Percentiles rank a stretch among this genome's conserved stretches.
These are phyloP conservation scores for Podargus strigoides DNA, from an alignment of 2,797 vertebrate species.

Conservation along the genomic window DNA sequence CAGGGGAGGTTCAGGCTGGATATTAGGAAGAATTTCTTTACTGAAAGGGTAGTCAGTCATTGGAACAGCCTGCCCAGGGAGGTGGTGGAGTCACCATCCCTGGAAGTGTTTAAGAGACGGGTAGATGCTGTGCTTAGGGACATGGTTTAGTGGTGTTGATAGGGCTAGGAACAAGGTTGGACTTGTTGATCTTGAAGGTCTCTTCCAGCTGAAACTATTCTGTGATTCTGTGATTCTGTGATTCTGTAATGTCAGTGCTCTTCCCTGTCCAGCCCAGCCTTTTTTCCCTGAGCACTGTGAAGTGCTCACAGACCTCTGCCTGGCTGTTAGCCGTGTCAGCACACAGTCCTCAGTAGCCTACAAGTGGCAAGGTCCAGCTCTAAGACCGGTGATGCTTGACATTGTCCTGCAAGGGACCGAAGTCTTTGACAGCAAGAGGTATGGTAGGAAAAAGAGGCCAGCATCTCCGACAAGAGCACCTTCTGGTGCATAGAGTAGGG, in stretches of 20 bases:
- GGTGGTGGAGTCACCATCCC: too few relatives aligned
- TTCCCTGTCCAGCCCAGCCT: background rate
- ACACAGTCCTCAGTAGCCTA: background rate
- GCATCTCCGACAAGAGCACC: background rate
- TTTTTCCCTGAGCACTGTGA: background rate
- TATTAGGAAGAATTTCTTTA: too few relatives aligned
- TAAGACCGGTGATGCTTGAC: background rate
- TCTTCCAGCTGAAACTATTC: too few relatives aligned
- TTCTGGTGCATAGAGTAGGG: background rate
- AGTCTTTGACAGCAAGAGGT: background rate
- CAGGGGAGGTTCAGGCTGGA: too few relatives aligned
- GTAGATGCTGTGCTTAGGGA: too few relatives aligned
- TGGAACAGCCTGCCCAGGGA: too few relatives aligned
- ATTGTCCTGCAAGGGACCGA: background rate
- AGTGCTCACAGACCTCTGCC: background rate
- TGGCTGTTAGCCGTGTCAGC: background rate
- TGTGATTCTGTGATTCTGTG: too few relatives aligned
- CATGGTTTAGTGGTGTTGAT: too few relatives aligned
- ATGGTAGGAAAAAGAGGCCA: background rate
- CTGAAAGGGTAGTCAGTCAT: too few relatives aligned
- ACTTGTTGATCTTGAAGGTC: too few relatives aligned
- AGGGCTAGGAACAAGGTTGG: too few relatives aligned
- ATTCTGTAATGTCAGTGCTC: rapidly evolving
- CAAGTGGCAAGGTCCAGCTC: background rate
- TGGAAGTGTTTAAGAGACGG: too few relatives aligned